Evolutionary conservation across 2,888 invertebrate species (phyloP).

Genomic region (Automeris io): DNA sequence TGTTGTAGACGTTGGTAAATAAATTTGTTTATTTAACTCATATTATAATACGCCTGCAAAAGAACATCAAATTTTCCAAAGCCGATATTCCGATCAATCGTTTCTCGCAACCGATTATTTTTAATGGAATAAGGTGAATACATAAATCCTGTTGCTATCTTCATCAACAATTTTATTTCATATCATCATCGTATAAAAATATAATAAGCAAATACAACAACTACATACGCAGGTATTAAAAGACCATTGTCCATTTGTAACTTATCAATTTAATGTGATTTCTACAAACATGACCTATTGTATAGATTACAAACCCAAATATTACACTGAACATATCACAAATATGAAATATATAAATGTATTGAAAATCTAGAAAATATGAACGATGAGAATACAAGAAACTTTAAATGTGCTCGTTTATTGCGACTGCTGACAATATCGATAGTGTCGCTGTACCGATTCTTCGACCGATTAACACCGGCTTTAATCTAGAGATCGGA

Average conservation of each 20-base stretch:
- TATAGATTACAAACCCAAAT: slow-evolving; percentile 60
- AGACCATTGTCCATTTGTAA: slow-evolving; percentile 63
- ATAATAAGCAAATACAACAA: slow-evolving; percentile 32
- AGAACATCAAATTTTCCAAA: neutral
- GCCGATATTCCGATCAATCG: neutral
- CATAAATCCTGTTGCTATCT: slow-evolving; percentile 35
- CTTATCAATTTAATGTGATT: slow-evolving; percentile 73
- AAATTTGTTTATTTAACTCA: too few species aligned
- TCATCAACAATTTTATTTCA: slow-evolving; percentile 46
- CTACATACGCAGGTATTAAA: slow-evolving; percentile 56
- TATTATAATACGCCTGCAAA: too few species aligned
- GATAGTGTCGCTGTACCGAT: too few species aligned
- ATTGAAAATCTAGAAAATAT: slow-evolving; percentile 13
- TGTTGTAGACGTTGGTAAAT: too few species aligned
- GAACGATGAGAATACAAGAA: slow-evolving; percentile 49
- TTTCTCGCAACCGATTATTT: neutral
- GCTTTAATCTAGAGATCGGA: slow-evolving; percentile 37
- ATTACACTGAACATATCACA: slow-evolving; percentile 52
- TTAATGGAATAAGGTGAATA: slow-evolving; percentile 12
- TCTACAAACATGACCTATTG: slow-evolving; percentile 71
- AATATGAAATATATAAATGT: slow-evolving; percentile 17
- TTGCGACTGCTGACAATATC: too few species aligned
- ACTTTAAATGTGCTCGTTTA: too few species aligned
- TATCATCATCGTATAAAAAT: slow-evolving; percentile 40
- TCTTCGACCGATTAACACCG: slow-evolving; percentile 26